Conservation (phyloP, 2,113 vertebrate genomes). For the Lontra canadensis region DNA sequence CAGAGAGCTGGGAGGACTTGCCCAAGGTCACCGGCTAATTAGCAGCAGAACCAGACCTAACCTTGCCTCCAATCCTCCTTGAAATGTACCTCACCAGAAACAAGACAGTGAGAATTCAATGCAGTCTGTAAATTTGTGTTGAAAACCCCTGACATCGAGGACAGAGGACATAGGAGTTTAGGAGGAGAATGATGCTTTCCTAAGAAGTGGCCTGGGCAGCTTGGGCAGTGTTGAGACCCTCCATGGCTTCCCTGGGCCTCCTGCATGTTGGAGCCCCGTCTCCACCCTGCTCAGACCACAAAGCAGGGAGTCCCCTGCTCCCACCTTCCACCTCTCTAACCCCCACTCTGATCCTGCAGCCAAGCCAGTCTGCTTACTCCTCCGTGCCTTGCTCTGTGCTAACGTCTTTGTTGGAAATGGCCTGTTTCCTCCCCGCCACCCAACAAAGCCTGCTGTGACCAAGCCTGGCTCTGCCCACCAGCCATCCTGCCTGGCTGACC, state of each 20-base stretch:
- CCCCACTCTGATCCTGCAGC: background rate
- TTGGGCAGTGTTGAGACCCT: background rate
- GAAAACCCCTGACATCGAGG: background rate
- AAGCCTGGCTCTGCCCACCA: background rate
- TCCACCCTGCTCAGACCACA: background rate
- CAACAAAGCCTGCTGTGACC: background rate
- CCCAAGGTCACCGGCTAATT: background rate
- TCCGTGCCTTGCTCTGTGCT: background rate
- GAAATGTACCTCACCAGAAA: background rate
- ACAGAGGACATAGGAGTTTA: background rate
- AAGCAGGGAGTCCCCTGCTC: background rate
- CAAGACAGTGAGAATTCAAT: background rate
- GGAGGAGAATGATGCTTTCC: background rate
- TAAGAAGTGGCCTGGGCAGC: background rate
- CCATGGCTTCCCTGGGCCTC: background rate
- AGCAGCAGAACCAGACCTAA: background rate
- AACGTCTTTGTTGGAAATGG: background rate
- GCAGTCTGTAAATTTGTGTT: background rate
- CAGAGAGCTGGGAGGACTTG: background rate
- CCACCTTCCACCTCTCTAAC: background rate
- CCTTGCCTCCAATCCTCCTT: background rate
- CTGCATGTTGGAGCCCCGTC: background rate
- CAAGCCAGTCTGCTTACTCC: background rate
- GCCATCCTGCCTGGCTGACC: background rate
- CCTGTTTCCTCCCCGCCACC: rapidly evolving